Percentiles rank a stretch among this genome's conserved stretches.
Conservation (phyloP, 2,888 invertebrate species). For the Hetaerina titia region DNA sequence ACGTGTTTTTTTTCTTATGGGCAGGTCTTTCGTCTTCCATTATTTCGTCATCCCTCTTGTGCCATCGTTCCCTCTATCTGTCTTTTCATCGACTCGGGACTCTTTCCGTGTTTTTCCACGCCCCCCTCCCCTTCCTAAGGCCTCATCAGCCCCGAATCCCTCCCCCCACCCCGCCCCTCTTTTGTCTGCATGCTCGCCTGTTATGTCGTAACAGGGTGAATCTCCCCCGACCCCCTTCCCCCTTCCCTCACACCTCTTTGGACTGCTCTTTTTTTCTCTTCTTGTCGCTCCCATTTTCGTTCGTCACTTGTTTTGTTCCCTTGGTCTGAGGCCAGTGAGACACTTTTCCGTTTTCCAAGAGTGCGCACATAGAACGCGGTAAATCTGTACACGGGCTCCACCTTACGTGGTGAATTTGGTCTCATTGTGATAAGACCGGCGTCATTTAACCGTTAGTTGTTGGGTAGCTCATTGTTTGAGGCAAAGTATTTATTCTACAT, state of each 20-base stretch:
- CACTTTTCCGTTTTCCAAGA: background rate
- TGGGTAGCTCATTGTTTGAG: too few relatives aligned
- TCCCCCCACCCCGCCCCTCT: background rate
- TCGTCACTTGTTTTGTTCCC: background rate
- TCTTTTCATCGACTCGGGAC: background rate
- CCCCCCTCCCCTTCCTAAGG: background rate
- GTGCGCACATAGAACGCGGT: background rate
- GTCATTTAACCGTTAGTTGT: too few relatives aligned
- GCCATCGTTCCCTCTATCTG: background rate
- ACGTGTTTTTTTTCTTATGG: background rate
- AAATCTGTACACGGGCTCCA: background rate
- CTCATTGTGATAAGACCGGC: too few relatives aligned
- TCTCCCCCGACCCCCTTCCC: background rate
- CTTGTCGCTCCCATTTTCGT: background rate
- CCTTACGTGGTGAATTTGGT: background rate
- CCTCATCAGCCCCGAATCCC: too few relatives aligned
- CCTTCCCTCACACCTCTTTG: background rate
- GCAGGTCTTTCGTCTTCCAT: background rate
- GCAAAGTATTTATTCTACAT: too few relatives aligned
- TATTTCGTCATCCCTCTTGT: background rate
- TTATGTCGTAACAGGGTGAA: background rate
- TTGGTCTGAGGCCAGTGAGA: background rate
- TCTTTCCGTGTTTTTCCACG: background rate
- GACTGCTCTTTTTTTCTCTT: background rate
- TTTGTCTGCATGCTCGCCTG: background rate